These are phyloP conservation scores for Automeris io DNA, from an alignment of 2,888 invertebrate species.

Conservation along the genomic window DNA sequence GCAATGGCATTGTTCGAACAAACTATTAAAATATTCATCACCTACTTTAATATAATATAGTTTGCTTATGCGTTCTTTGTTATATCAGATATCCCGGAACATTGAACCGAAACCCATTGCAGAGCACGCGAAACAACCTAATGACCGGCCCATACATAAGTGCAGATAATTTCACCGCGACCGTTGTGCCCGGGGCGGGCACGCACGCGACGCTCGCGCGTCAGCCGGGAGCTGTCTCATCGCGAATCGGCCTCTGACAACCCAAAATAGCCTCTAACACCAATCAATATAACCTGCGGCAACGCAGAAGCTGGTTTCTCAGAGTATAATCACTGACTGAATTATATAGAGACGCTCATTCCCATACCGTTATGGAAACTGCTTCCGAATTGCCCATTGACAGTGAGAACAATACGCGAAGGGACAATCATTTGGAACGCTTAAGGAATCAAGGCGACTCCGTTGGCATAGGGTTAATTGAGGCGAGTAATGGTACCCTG, in stretches of 20 bases:
- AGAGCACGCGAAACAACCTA: slow-evolving; percentile 41
- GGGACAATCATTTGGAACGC: background rate
- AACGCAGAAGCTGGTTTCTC: slow-evolving; percentile 5
- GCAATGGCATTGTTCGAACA: no score
- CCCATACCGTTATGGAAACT: slow-evolving; percentile 57
- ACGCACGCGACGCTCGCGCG: slow-evolving; percentile 59
- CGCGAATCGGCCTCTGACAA: slow-evolving; percentile 19
- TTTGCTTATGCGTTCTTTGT: background rate
- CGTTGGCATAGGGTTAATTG: slow-evolving; percentile 8
- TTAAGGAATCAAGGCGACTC: background rate
- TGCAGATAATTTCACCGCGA: slow-evolving; percentile 66
- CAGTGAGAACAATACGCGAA: slow-evolving; percentile 21
- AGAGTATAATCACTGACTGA: slow-evolving; percentile 32
- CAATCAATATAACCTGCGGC: slow-evolving; percentile 16
- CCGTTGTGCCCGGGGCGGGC: slow-evolving; percentile 58
- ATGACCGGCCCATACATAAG: slow-evolving; percentile 54
- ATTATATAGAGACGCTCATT: slow-evolving; percentile 45
- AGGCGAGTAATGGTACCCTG: slow-evolving; percentile 37
- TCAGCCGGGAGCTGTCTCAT: slow-evolving; percentile 44
- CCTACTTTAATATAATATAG: no score
- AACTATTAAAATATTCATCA: no score
- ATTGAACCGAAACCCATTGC: slow-evolving; percentile 5
- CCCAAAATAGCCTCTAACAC: slow-evolving; percentile 31
- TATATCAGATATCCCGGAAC: slow-evolving; percentile 16
- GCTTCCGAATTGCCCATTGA: slow-evolving; percentile 48